Conservation (phyloP, 2,797 vertebrate species). For the Syngnathus acus region DNA sequence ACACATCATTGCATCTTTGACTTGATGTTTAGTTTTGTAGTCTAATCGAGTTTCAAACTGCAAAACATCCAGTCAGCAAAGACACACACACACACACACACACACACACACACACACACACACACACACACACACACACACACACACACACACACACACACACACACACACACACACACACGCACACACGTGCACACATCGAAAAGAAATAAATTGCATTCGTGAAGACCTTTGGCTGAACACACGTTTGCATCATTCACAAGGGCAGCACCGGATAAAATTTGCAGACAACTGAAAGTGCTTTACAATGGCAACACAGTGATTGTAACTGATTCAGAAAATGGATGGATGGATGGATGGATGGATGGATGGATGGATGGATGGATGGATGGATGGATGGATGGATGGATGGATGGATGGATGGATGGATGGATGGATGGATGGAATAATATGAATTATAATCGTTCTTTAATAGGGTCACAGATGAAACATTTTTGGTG, state of each 20-base stretch:
- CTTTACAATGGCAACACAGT: neutral
- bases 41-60: neutral
- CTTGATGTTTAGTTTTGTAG: neutral
- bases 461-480: neutral
- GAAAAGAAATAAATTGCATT: neutral
- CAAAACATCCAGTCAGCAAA: neutral
- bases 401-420: too few relatives aligned
- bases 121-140: neutral
- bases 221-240: conserved; percentile 1
- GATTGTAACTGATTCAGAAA: neutral
- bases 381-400: too few relatives aligned
- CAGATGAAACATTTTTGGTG: neutral
- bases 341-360: too few relatives aligned
- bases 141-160: neutral
- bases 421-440: too few relatives aligned
- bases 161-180: too few relatives aligned
- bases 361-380: too few relatives aligned
- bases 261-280: neutral
- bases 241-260: neutral
- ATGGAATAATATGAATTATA: too few relatives aligned
- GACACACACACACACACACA: neutral
- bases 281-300: neutral
- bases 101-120: neutral
- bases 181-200: neutral
- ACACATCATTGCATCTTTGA: neutral